Base-by-base conservation (phyloP, 2,113 vertebrate genomes). In the Tyrannus savana region DNA sequence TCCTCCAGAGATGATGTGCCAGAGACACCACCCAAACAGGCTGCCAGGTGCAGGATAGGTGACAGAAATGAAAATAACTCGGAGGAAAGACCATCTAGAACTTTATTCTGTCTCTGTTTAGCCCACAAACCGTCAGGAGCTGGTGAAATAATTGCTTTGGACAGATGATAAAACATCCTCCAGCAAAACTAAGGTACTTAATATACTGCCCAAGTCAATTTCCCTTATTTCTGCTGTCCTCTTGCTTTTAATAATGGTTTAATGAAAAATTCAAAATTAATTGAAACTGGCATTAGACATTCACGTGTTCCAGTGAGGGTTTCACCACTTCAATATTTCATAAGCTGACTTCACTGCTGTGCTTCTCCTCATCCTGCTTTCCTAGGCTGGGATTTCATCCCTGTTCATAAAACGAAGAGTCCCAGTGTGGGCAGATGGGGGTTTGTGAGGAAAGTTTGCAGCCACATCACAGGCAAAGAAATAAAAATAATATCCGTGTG, bases 221-320 rank as follows among this genome's bases (percentile, higher is more conserved):
- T 83, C 79, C 94, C 89, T 94, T 93, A 94, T 58, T 95, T 96
- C 83, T 22, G 39, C 87, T 89, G 96, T 96, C 94, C 90, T 91
- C 91, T 94, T 96, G 91, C 96, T 97, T 91, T 97, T 96, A 95
- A 96, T 96, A 89, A 93, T 67, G 60, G 92, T 94, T 95, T 97
- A 97, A 97, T 95, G 96, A 97, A 96, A 97, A 97, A 97, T 93
- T 95, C 96, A 95, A 75, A 95, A 97, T 97, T 97, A 97, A 97
- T 96, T 97, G 93, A 83, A 97, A 84, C 82, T 95, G 96, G 95
- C 97, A 96, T 88, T 90, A 92, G 72, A 47, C 88, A 80, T 83
- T 93, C 87, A 72, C 30, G 14, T 90, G 86, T 91, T 95, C 69
- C 77, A 37, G 76, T 1, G 56, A 83, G 94, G 91, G 84, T 82